Base-by-base conservation (phyloP, 2,113 vertebrate genomes). In the Glaucomys volans region DNA sequence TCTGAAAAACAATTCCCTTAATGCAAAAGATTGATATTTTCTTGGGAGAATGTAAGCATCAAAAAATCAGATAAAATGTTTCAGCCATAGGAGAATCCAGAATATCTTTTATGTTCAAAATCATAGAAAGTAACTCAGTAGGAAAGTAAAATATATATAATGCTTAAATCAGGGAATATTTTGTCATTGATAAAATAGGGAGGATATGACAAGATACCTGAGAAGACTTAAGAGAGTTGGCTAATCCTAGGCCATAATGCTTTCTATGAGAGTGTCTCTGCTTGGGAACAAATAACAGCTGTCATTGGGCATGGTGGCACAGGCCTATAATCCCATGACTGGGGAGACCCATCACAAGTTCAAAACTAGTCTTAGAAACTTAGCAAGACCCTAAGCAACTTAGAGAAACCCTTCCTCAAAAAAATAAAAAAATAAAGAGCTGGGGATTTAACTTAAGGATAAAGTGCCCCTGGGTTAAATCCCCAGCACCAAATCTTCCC, bases 11-110 rank as follows among this genome's bases (percentile, higher is more conserved):
- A 81, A 30, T 62, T 59, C 8, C 59, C 44, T 88, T 75, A 40
- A 95, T 47, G 62, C 24, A 92, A 92, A 92, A 75, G 72, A 4
- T 75, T 89, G 82, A 14, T 64, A 54, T 75, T 90, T 95, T 57
- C 64, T 69, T 50, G 24, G 69, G 42, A 94, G 22, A 72, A 54
- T n/a, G 13, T 79, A 57, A 88, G 26, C 26, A 81, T 79, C 12
- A 76, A 81, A 74, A 57, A 79, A 75, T 40, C 44, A 72, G 28
- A 83, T 83, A 24, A n/a, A 64, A 13, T 59, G 40, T 66, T 83
- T 59, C 69, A 76, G 37, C 32, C 83, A 87, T 10, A 69, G 28
- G 67, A 47, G 5, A 79, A 26, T 54, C 13, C 37, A 91, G 82
- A 30, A 35, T 79, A 26, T 44, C 9, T 77, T 47, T 69, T 81